Evolutionary conservation across 2,113 vertebrate genomes (phyloP), one percentile per base, ranked within the genome.

Genomic region (Calcarius ornatus): DNA sequence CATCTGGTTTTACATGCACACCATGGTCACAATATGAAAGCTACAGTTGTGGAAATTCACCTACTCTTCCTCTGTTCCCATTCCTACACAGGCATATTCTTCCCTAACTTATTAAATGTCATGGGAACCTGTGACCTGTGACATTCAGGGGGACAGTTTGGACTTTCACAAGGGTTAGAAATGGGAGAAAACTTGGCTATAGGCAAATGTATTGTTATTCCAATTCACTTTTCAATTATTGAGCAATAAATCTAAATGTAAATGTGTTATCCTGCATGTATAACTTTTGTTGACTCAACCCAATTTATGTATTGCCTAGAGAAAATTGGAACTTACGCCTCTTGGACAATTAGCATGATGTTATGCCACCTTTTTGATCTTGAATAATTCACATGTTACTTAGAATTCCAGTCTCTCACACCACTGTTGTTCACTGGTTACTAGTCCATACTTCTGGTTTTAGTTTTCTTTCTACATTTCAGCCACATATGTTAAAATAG

Each of bases 311-410:
- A 40, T 91, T 92, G 30, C 88, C 80, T 48, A 64, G 78, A 73
- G 65, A 66, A 96, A 95, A 95, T 33, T 77, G 47, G 31, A 94
- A 90, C 24, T 73, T 81, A 7, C 38, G 43, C 47, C 69, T 96
- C 8, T 33, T 56, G 50, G 73, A 45, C 65, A 90, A 47, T 87
- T 94, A 94, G 28, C 27, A 88, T 54, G 57, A 42, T 37, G 3
- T 79, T 94, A 45, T 63, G 28, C 61, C 25, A 45, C 33, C 21
- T 91, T 88, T 90, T 87, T 79, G 35, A 66, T 87, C 33, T 71
- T 77, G 61, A 72, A 33, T 85, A 70, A 94, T 85, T 92, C 75
- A 54, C 30, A 4, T 48, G 43, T 33, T 79, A 15, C 40, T 95
- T 73, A 28, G 25, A 88, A 40, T 63, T 92, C 47, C 84, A 56